Conservation (phyloP, 1,140 invertebrate genomes). For the Choristoneura fumiferana region DNA sequence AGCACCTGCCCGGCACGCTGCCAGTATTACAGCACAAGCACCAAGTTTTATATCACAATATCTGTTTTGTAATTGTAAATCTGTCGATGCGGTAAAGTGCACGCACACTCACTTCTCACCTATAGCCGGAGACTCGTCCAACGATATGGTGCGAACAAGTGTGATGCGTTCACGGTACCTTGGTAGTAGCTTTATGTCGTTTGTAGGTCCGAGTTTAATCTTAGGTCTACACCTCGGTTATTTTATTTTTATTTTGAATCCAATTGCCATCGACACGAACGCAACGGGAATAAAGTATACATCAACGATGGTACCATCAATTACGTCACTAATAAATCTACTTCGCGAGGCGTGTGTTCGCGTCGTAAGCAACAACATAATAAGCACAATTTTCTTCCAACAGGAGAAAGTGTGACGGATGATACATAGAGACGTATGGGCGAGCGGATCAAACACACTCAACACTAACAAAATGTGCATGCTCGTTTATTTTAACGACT, state of each 20-base stretch:
- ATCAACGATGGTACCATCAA: background rate
- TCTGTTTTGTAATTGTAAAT: slow-evolving; percentile 72
- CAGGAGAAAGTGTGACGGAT: slow-evolving; percentile 61
- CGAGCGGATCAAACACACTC: slow-evolving; percentile 63
- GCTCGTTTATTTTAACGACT: slow-evolving; percentile 61
- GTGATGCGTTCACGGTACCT: slow-evolving; percentile 58
- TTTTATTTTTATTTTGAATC: slow-evolving; percentile 44
- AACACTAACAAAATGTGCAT: slow-evolving; percentile 59
- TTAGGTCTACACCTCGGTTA: slow-evolving; percentile 45
- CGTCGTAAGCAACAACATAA: slow-evolving; percentile 44
- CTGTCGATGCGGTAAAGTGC: slow-evolving; percentile 64
- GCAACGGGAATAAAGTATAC: slow-evolving; percentile 28
- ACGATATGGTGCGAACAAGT: background rate
- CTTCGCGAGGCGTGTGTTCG: slow-evolving; percentile 26
- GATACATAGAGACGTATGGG: slow-evolving; percentile 60
- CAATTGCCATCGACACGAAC: slow-evolving; percentile 47
- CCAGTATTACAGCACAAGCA: slow-evolving; percentile 76
- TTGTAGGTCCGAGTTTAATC: slow-evolving; percentile 58
- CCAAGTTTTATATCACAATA: slow-evolving; percentile 75
- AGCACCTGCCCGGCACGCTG: slow-evolving; percentile 77
- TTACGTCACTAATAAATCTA: background rate
- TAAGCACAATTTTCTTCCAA: slow-evolving; percentile 54
- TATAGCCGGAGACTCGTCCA: too few relatives aligned
- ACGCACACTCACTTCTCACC: slow-evolving; percentile 32
- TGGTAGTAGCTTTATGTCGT: slow-evolving; percentile 76